Evolutionary conservation across 2,888 invertebrate species (phyloP), one percentile per base, ranked within the genome.

Genomic region (Calliphora vomitoria): DNA sequence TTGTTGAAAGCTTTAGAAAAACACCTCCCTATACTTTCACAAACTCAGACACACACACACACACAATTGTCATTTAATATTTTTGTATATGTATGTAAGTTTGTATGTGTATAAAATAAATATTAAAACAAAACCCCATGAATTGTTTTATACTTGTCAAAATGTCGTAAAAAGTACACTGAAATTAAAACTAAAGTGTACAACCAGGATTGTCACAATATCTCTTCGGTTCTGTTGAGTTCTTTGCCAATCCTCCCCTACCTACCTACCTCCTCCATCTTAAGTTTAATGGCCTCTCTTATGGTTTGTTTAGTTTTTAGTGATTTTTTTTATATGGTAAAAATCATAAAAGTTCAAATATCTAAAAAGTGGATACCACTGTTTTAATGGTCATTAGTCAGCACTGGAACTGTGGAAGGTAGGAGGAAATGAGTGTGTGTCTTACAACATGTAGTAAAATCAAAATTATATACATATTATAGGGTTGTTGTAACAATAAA

Each of bases 331-430:
- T 81, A 64, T 68, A 60, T 85, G 68, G 60, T 13, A 31, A 62
- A 85, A 78, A 69, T 79, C 87, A 82, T 87, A 85, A 87, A 87
- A 85, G 64, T 38, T 58, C 72, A 87, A 82, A 81, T 82, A 60
- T 13, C 18, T 55, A 38, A 47, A 74, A 66, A 53, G 50, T 69
- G 78, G 53, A 78, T 72, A 82, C 87, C 82, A 79, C 84, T 84
- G 87, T 82, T 87, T 64, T 85, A 79, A 85, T 87, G 78, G 85
- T 85, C 87, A 87, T 82, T 85, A 87, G 85, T 87, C 87, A 85
- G 85, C 79, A 60, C 75, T 53, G 76, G 66, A 47, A 13, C n/a
- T 38, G n/a, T 4, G 11, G 74, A 74, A 35, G 13, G 74, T 69
- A 35, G 13, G 53, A 53, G 25, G 13, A 11, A 13, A 53, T 58